These are phyloP conservation scores for human (Homo sapiens) DNA, from an alignment of 2,113 vertebrate species.

Conservation along the genomic window GRCh38 chr1:172184001-172184500, in stretches of 20 bases:
- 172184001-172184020: background rate
- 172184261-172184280: background rate
- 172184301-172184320: background rate
- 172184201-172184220: background rate
- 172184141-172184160: background rate
- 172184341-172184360: background rate
- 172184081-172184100: background rate
- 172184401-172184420: background rate
- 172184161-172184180: background rate
- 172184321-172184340: background rate
- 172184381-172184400: background rate
- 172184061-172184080: fast-evolving
- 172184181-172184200: background rate
- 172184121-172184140: background rate
- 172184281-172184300: background rate
- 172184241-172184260: background rate
- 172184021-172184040: background rate
- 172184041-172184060: background rate
- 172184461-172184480: background rate
- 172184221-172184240: background rate
- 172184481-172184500: background rate
- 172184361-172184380: background rate
- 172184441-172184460: background rate
- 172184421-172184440: background rate
- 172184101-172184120: background rate